Evolutionary conservation across 2,113 vertebrate species (phyloP).

Genomic region (Athene cunicularia): DNA sequence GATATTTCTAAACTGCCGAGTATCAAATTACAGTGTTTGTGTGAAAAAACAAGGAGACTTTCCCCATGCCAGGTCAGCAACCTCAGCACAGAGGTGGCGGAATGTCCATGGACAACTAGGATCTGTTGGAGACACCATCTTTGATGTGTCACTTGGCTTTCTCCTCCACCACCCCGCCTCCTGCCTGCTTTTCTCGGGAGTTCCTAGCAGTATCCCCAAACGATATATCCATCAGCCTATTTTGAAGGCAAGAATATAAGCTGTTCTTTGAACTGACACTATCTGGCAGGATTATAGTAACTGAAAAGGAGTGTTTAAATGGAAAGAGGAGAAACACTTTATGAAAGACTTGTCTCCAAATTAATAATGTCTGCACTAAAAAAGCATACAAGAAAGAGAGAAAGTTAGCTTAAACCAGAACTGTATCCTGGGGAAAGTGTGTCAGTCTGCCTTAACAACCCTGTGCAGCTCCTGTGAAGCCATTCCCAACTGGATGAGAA

Average conservation of each 20-base stretch:
- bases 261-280: background rate
- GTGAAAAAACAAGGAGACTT: background rate
- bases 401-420: background rate
- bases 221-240: background rate
- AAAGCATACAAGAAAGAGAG: background rate
- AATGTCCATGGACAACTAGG: background rate
- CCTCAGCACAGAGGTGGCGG: background rate
- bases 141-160: background rate
- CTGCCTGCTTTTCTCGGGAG: background rate
- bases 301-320: background rate
- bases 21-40: background rate
- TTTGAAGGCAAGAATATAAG: background rate
- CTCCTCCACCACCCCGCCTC: background rate
- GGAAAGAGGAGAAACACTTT: background rate
- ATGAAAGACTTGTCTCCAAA: background rate
- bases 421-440: background rate
- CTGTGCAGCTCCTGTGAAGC: background rate
- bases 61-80: background rate
- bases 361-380: background rate
- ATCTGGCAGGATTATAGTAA: background rate
- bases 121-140: background rate
- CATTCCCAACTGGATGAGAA: background rate
- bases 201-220: background rate
- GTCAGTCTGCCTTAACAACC: background rate
- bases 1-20: background rate